Evolutionary conservation across 2,797 vertebrate genomes (phyloP), one percentile per base, ranked within the genome.

Genomic region (Gymnocypris eckloni): DNA sequence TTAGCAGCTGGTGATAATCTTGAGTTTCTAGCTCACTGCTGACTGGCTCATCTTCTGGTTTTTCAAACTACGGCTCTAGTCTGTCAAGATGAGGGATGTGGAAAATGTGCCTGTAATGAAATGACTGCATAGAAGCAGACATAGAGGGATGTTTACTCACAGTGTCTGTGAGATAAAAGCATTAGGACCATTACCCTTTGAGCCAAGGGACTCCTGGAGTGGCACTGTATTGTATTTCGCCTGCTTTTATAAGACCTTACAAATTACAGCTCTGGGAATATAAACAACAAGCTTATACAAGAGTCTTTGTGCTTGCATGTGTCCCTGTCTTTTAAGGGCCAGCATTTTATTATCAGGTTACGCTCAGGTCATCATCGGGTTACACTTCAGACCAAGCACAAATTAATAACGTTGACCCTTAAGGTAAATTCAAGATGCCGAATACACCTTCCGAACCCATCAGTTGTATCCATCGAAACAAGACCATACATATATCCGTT

Each of bases 151-250:
- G 91, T 92, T 92, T 90, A 89, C 87, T 88, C 83, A 84, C 88
- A 88, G 86, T 72, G 87, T 91, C 90, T 91, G 83, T 54, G 80
- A 90, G 90, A 92, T 91, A 91, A 91, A 92, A 90, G 90, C 89
- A 89, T 89, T 91, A 91, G 88, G 87, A 84, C 89, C 89, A 91
- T 92, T 92, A 90, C 90, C 71, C 73, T 88, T 72, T 81, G 54
- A 86, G 87, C 83, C 82, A 83, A 85, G 85, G 85, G 87, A 86
- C 86, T 89, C 81, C 87, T 88, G 82, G 81, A 89, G 84, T 88
- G 89, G 86, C 87, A 87, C 88, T 89, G 87, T 90, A 90, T 90
- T 91, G 87, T 81, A 86, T 91, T 91, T 89, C 89, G 28, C 33
- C 84, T 18, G 41, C 86, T 90, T 90, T 88, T 89, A 89, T 90